Evolutionary conservation across 2,797 vertebrate species (phyloP).

Genomic region (Naso thynnoides): DNA sequence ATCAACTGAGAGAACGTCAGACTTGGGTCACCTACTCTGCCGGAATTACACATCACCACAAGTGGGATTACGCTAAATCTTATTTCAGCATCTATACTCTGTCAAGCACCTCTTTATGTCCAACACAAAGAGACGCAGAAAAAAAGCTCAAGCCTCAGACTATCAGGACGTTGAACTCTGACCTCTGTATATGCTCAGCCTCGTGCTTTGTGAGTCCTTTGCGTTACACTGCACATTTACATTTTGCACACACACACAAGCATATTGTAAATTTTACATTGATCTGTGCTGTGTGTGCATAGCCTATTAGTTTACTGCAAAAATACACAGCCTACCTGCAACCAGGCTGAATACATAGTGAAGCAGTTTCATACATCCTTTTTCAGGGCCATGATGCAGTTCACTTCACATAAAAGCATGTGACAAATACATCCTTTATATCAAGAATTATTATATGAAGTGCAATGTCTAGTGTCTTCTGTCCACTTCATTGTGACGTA

Average conservation of each 20-base stretch:
- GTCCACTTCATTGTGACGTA: background rate
- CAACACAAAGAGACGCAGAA: background rate
- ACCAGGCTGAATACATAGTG: background rate
- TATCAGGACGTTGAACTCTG: conserved; percentile 5
- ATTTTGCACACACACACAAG: background rate
- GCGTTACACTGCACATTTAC: background rate
- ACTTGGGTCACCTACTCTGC: background rate
- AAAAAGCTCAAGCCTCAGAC: background rate
- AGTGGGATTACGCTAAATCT: conserved; percentile 1
- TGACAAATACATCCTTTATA: background rate
- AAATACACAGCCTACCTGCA: background rate
- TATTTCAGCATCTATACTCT: background rate
- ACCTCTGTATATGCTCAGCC: background rate
- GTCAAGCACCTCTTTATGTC: background rate
- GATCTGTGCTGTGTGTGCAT: background rate
- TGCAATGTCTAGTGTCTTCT: background rate
- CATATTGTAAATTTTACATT: background rate
- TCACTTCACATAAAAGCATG: background rate
- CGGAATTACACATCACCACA: background rate
- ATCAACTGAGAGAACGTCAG: background rate
- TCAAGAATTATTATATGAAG: background rate
- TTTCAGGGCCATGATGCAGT: background rate
- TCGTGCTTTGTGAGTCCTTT: background rate
- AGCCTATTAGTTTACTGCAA: background rate
- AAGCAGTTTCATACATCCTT: background rate